A percentile compares a stretch with the other conserved stretches of the same genome.
Conservation (phyloP, 2,888 invertebrate species). For the Andrena dorsata region DNA sequence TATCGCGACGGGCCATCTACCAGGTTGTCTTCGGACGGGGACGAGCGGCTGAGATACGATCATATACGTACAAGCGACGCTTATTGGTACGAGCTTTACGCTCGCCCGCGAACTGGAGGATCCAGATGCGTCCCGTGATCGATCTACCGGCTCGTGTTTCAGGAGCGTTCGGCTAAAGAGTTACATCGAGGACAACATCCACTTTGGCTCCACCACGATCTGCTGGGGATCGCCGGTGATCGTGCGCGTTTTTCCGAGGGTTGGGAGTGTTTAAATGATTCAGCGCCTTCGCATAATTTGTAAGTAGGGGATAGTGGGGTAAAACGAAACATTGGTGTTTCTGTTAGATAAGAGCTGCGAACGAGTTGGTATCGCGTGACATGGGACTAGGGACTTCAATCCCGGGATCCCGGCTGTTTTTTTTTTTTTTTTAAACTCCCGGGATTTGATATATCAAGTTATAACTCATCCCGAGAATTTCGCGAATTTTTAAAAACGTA, state of each 20-base stretch:
- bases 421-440: too few species aligned
- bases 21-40: constrained; percentile 31
- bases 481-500: too few species aligned
- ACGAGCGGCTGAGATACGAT: constrained; percentile 13
- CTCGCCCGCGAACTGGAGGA: neutral
- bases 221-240: constrained; percentile 17
- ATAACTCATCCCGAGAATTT: too few species aligned
- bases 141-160: constrained; percentile 31
- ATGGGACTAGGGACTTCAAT: too few species aligned
- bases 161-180: constrained; percentile 8
- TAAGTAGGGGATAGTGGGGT: too few species aligned
- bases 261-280: too few species aligned
- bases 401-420: too few species aligned
- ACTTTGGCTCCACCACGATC: constrained; percentile 8
- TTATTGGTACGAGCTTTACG: constrained; percentile 34
- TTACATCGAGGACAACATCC: constrained; percentile 27
- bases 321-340: too few species aligned
- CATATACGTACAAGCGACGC: constrained; percentile 18
- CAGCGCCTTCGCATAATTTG: too few species aligned
- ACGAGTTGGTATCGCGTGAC: too few species aligned
- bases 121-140: constrained; percentile 32
- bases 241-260: neutral
- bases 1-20: constrained; percentile 68
- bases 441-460: too few species aligned
- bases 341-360: too few species aligned